These are phyloP conservation scores for Chelonus insularis DNA, from an alignment of 1,140 invertebrate species.

Conservation along the genomic window DNA sequence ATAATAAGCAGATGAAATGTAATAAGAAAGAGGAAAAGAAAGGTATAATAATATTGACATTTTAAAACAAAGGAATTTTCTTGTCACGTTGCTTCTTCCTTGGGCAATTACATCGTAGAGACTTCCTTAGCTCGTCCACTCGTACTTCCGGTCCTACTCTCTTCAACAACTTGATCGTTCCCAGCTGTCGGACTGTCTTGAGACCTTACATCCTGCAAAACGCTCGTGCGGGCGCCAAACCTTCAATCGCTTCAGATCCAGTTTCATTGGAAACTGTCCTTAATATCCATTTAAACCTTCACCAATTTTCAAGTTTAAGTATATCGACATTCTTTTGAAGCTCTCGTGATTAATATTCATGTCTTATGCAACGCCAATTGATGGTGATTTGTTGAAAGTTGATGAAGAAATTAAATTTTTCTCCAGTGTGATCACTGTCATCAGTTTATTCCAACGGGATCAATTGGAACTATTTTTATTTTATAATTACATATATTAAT, in stretches of 20 bases:
- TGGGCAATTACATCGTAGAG: conserved; percentile 14
- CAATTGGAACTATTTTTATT: no score
- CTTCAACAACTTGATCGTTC: conserved; percentile 1
- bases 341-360: no score
- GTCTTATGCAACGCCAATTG: no score
- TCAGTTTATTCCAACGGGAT: no score
- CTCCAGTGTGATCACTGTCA: no score
- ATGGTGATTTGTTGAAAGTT: no score
- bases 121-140: conserved; percentile 26
- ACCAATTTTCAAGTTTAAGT: no score
- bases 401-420: no score
- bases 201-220: conserved; percentile 22
- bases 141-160: conserved; percentile 10
- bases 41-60: conserved; percentile 12
- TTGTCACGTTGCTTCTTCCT: conserved; percentile 11
- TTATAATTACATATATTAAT: no score
- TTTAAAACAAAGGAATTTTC: conserved; percentile 20
- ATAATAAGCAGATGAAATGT: conserved; percentile 2
- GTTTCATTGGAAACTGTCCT: not conserved
- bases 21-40: not conserved
- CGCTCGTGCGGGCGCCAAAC: conserved; percentile 8
- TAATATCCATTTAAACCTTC: no score
- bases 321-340: no score
- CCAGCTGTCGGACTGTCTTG: conserved; percentile 16
- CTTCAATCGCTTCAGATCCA: not conserved